Percentiles rank a stretch among this genome's conserved stretches.
Conservation (phyloP, 2,113 vertebrate species). For the Lophura nycthemera region DNA sequence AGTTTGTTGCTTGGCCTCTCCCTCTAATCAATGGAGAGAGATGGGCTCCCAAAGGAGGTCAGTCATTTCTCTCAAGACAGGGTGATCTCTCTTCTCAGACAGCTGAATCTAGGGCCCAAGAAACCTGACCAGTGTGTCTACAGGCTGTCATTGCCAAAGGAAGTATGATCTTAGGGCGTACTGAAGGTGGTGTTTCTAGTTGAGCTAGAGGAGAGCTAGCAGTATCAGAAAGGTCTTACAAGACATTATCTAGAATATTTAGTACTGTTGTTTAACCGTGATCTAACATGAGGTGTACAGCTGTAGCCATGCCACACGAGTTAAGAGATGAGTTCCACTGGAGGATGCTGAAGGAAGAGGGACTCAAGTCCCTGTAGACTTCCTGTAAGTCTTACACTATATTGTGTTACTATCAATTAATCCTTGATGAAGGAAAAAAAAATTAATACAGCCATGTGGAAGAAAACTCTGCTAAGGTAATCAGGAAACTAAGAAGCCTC, state of each 20-base stretch:
- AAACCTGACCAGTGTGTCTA: background rate
- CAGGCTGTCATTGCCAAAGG: background rate
- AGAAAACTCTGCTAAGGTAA: background rate
- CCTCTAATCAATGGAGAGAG: background rate
- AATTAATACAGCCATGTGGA: background rate
- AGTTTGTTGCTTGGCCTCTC: background rate
- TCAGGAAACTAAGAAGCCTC: background rate
- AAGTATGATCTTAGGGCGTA: background rate
- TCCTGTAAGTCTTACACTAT: background rate
- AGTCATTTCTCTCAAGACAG: background rate
- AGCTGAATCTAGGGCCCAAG: background rate
- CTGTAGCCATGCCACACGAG: accelerated
- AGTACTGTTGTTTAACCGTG: background rate
- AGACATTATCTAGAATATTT: background rate
- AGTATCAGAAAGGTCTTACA: background rate
- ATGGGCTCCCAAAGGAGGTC: background rate
- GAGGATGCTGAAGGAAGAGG: background rate
- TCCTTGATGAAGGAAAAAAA: background rate
- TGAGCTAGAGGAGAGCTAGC: background rate
- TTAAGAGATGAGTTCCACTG: background rate
- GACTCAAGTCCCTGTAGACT: background rate
- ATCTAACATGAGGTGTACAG: background rate
- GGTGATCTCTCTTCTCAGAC: background rate
- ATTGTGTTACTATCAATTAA: accelerated
- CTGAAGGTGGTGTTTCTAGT: background rate